Evolutionary conservation across 1,140 invertebrate genomes (phyloP).

Genomic region (Platyura marginata): DNA sequence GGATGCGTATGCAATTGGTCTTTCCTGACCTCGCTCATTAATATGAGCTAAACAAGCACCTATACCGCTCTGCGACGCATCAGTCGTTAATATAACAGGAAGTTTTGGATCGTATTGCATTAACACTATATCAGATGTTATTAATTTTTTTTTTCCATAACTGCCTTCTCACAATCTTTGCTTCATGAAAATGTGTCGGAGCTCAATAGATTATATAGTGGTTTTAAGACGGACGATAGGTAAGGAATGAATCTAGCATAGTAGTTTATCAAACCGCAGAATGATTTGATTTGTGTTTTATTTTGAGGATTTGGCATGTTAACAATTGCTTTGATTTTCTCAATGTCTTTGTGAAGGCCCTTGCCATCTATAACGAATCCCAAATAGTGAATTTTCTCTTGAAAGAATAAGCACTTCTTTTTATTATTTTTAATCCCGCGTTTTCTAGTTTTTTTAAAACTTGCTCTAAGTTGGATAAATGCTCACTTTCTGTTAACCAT

Average conservation of each 20-base stretch:
- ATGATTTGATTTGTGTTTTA: conserved; percentile 16
- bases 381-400: conserved; percentile 1
- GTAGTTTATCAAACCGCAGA: conserved; percentile 22
- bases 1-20: conserved; percentile 21
- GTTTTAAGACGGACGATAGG: too few species aligned
- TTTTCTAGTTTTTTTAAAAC: conserved; percentile 1
- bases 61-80: not conserved
- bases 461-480: not conserved
- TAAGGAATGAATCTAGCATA: conserved; percentile 21
- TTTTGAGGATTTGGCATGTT: conserved; percentile 20
- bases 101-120: not conserved
- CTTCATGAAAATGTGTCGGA: too few species aligned
- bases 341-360: conserved; percentile 12
- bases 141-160: not conserved
- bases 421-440: conserved; percentile 1
- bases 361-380: conserved; percentile 14
- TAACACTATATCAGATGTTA: not conserved
- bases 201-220: too few species aligned
- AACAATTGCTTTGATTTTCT: conserved; percentile 19
- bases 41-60: conserved; percentile 1
- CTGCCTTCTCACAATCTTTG: not conserved
- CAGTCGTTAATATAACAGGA: not conserved
- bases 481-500: conserved; percentile 7
- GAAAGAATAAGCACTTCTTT: conserved; percentile 4
- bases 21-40: conserved; percentile 1